These are phyloP conservation scores for Trididemnum miniatum DNA, from an alignment of 23 tunicate genomes.

Conservation along the genomic window DNA sequence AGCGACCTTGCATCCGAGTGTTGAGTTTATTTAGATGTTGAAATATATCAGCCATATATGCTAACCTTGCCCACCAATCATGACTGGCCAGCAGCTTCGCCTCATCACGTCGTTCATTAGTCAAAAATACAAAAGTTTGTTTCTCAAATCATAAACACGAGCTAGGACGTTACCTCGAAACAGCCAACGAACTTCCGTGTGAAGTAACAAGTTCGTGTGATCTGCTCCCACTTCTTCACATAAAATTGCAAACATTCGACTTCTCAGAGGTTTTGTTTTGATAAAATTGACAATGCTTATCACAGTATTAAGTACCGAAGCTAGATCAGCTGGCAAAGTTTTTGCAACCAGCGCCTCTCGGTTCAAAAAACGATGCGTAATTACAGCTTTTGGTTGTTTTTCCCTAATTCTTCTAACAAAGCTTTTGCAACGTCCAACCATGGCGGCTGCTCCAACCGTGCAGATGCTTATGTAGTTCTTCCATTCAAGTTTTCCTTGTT, in stretches of 20 bases:
- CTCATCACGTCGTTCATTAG: constrained; percentile 11
- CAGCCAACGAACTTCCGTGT: constrained; percentile 34
- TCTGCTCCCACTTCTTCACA: constrained; percentile 52
- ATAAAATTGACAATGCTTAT: constrained; percentile 29
- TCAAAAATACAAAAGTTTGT: constrained; percentile 26
- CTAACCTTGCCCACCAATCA: constrained; percentile 55
- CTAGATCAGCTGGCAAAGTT: constrained; percentile 42
- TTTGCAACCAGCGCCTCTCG: constrained; percentile 43
- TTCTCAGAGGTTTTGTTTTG: constrained; percentile 42
- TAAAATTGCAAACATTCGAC: constrained; percentile 29
- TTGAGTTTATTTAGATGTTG: constrained; percentile 25
- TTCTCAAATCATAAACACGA: constrained; percentile 19
- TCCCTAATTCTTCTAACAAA: constrained; percentile 23
- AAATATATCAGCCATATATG: constrained; percentile 47
- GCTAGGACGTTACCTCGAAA: constrained; percentile 35
- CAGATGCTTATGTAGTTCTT: constrained; percentile 23
- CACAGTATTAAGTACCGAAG: constrained; percentile 15
- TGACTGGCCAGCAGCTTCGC: constrained; percentile 24
- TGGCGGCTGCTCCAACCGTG: constrained; percentile 31
- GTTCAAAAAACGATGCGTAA: constrained; percentile 32
- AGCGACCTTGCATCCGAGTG: too few relatives aligned
- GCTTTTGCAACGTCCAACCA: constrained; percentile 30
- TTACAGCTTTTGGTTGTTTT: constrained; percentile 3
- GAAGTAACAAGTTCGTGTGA: constrained; percentile 1
- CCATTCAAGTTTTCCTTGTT: constrained; percentile 32